Conservation (phyloP, 2,888 invertebrate genomes). For the Trichogramma evanescens region DNA sequence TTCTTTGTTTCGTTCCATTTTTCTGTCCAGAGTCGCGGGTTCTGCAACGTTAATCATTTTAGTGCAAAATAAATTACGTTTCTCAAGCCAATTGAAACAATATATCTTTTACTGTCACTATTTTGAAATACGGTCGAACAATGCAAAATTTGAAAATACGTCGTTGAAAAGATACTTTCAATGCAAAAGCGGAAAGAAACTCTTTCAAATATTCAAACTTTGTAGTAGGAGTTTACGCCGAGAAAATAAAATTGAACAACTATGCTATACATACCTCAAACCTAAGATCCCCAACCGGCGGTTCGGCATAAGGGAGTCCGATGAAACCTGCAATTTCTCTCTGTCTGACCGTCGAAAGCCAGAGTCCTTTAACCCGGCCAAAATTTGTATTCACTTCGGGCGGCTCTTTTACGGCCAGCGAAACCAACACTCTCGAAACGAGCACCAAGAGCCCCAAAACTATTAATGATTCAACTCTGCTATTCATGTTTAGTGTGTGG, state of each 20-base stretch:
- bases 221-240: not conserved
- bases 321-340: slow-evolving; percentile 31
- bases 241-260: not conserved
- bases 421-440: not conserved
- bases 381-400: slow-evolving; percentile 28
- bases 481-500: slow-evolving; percentile 1
- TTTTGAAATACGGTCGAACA: too few species aligned
- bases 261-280: slow-evolving; percentile 32
- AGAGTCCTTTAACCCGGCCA: slow-evolving; percentile 32
- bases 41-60: slow-evolving; percentile 20
- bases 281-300: slow-evolving; percentile 34
- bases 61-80: not conserved
- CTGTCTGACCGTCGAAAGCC: slow-evolving; percentile 26
- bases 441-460: not conserved
- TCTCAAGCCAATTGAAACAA: not conserved
- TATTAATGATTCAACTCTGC: not conserved
- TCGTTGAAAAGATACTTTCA: too few species aligned
- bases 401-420: not conserved
- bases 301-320: slow-evolving; percentile 39
- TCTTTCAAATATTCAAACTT: not conserved
- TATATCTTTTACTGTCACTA: too few species aligned
- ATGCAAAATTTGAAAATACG: too few species aligned
- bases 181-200: too few species aligned
- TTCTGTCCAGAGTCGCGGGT: slow-evolving; percentile 29
- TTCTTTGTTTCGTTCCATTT: slow-evolving; percentile 27